These are phyloP conservation scores for Gila robusta DNA, from an alignment of 2,797 vertebrate genomes.

Conservation along the genomic window DNA sequence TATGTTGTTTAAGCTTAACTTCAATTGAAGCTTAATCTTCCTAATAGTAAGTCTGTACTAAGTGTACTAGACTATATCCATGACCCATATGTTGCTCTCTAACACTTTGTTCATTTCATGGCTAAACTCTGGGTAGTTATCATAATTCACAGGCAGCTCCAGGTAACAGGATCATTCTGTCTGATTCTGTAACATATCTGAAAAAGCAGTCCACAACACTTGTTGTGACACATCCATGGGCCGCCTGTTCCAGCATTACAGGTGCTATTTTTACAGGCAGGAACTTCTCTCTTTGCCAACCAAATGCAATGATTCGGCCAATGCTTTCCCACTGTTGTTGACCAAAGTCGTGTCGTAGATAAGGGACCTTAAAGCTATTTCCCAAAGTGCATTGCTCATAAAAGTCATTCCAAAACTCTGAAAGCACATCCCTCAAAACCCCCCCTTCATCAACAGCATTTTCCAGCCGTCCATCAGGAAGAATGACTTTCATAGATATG, in stretches of 20 bases:
- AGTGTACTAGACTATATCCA: conserved; percentile 43
- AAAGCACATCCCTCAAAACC: background rate
- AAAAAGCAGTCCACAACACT: conserved; percentile 55
- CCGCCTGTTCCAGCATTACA: conserved; percentile 50
- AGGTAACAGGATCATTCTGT: conserved; percentile 47
- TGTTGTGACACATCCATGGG: conserved; percentile 43
- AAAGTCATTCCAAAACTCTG: conserved; percentile 53
- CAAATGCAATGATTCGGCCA: conserved; percentile 46
- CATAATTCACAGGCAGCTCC: conserved; percentile 45
- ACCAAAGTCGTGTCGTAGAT: conserved; percentile 53
- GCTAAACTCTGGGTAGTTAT: conserved; percentile 43
- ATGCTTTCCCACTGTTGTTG: conserved; percentile 51
- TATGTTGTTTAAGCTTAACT: no score
- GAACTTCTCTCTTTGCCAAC: conserved; percentile 52
- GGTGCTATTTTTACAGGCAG: conserved; percentile 52
- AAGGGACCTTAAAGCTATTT: conserved; percentile 24
- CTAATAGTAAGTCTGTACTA: no score
- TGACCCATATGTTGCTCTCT: conserved; percentile 50
- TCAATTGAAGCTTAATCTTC: no score
- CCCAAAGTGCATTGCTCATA: conserved; percentile 52
- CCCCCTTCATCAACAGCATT: no score
- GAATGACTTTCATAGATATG: background rate
- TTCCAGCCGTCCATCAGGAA: no score
- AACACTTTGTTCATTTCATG: conserved; percentile 50
- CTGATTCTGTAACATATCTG: conserved; percentile 49